Conservation (phyloP, 2,113 vertebrate genomes). For the Nothocercus nigrocapillus region DNA sequence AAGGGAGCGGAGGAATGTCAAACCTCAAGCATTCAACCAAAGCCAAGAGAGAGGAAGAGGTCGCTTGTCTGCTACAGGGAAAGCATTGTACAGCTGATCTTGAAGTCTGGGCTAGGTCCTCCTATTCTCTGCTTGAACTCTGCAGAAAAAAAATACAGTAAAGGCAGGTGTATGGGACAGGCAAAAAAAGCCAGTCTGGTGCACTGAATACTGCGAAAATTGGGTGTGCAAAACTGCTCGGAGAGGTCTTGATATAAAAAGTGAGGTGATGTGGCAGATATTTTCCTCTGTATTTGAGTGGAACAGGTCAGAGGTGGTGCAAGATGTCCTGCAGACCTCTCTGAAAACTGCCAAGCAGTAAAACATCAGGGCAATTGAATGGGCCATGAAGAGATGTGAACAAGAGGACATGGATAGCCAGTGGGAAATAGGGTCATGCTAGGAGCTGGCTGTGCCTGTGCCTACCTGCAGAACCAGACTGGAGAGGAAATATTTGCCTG, state of each 20-base stretch:
- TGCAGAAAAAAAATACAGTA: neutral
- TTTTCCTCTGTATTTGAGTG: neutral
- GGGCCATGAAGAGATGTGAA: neutral
- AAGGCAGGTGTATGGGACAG: neutral
- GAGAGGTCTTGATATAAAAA: neutral
- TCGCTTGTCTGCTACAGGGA: fast-evolving
- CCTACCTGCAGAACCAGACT: neutral
- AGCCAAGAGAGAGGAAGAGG: slow-evolving; percentile 1
- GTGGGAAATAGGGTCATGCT: neutral
- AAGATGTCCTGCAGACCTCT: neutral
- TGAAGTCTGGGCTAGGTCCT: neutral
- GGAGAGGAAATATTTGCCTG: neutral
- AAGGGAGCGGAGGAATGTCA: neutral
- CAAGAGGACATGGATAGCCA: neutral
- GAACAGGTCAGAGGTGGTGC: neutral
- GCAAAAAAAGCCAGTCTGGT: neutral
- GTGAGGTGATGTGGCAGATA: neutral
- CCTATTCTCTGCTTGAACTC: neutral
- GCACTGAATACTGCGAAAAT: fast-evolving
- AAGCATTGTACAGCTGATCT: neutral
- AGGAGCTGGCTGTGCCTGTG: neutral
- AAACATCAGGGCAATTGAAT: neutral
- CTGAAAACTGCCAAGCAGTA: neutral
- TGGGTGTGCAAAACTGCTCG: neutral
- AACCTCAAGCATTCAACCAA: neutral